Evolutionary conservation across 2,888 invertebrate genomes (phyloP), one percentile per base, ranked within the genome.

Genomic region (Monopis laevigella): DNA sequence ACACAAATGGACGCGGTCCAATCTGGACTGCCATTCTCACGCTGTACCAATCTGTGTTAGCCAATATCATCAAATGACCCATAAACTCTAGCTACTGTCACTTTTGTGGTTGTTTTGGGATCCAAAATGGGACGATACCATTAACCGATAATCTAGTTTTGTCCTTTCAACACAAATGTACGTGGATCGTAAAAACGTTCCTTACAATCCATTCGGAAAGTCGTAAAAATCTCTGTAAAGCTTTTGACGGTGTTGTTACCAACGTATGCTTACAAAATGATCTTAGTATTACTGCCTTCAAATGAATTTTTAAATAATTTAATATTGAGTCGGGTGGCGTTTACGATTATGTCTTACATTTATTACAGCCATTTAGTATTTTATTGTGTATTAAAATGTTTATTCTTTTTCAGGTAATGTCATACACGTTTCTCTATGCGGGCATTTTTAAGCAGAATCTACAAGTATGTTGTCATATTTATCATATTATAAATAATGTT

Each of bases 181-280:
- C 40, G 40, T 28, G 30, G 41, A 40, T 57, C 65, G 56, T 67
- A 60, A 68, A 67, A 55, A 54, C 46, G 56, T 59, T 63, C 56
- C 60, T 59, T 54, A 55, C 54, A 45, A 51, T 49, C 51, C 30
- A 46, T 48, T 46, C 41, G 36, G 41, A 21, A 36, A 36, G 21
- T 36, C 36, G 36, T 36, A 36, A 36, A 32, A 36, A 21, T 36
- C 32, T 17, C 32, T 10, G 32, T 32, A 17, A 32, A 32, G 32
- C 32, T 32, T 32, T 32, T 30, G 30, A 30, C 12, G 12, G 30
- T 10, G 13, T n/a, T 13, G 30, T 30, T 30, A n/a, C 30, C 32
- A 10, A 32, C 32, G 7, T 14, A 32, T 32, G 17, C 17, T 17
- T 32, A 14, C 32, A 32, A 2, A n/a, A n/a, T n/a, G n/a, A n/a